A percentile compares a stretch with the other conserved stretches of the same genome.
Evolutionary conservation across 2,113 vertebrate species (phyloP).

Genomic region (Vombatus ursinus): DNA sequence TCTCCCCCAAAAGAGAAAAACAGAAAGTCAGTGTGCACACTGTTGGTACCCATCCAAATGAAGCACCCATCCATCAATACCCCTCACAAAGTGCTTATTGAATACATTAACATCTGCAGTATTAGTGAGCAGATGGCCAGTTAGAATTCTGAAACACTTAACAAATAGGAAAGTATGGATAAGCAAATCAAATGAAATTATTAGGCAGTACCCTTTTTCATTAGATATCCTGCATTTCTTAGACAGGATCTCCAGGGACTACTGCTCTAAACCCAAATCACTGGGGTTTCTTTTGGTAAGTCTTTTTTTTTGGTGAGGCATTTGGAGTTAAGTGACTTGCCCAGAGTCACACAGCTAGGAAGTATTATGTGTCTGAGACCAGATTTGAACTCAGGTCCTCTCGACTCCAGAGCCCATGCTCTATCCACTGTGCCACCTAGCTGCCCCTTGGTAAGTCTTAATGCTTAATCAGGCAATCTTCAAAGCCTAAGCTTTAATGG

Average conservation of each 20-base stretch:
- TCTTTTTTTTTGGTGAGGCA: neutral
- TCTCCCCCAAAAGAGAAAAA: neutral
- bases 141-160: neutral
- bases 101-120: neutral
- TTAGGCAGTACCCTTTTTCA: neutral
- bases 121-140: neutral
- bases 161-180: neutral
- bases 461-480: neutral
- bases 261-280: neutral
- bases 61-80: neutral
- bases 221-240: neutral
- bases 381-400: no score
- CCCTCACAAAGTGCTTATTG: neutral
- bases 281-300: slow-evolving; percentile 6
- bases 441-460: neutral
- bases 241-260: neutral
- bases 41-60: neutral
- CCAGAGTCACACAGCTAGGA: no score
- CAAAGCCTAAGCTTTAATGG: neutral
- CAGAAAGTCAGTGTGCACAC: slow-evolving; percentile 5
- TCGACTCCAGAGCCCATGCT: no score
- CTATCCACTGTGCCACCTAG: no score
- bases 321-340: no score
- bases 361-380: no score
- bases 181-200: neutral